A percentile compares a stretch with the other conserved stretches of the same genome.
Conservation (phyloP, 2,797 vertebrate genomes). For the Parambassis ranga region DNA sequence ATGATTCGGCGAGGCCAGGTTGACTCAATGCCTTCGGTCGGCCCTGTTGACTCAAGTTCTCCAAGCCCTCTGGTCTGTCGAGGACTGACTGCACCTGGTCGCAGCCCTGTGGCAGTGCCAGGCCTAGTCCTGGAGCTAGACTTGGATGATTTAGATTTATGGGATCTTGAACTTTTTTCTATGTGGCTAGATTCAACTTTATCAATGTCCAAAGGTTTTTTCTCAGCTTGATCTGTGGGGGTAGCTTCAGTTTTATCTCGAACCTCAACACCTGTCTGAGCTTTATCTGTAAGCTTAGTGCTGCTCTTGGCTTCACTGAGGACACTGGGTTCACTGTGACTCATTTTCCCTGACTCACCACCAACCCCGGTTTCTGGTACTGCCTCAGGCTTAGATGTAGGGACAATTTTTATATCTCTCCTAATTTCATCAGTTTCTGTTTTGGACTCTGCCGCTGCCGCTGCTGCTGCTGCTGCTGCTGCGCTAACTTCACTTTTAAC, state of each 20-base stretch:
- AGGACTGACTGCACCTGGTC: conserved; percentile 61
- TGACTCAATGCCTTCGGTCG: conserved; percentile 75
- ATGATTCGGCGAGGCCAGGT: conserved; percentile 84
- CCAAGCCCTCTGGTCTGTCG: conserved; percentile 41
- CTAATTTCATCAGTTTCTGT: conserved; percentile 28
- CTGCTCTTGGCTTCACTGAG: conserved; percentile 15
- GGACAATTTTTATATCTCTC: conserved; percentile 8
- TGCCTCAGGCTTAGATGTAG: conserved; percentile 13
- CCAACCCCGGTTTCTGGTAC: neutral
- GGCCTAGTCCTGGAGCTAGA: conserved; percentile 66
- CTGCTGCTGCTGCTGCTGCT: too few species aligned
- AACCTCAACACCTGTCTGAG: neutral
- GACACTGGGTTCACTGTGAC: neutral
- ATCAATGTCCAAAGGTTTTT: conserved; percentile 22
- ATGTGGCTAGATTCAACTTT: conserved; percentile 17
- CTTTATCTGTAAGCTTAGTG: conserved; percentile 10
- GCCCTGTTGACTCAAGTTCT: conserved; percentile 56
- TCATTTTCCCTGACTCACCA: neutral
- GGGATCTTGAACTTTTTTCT: conserved; percentile 54
- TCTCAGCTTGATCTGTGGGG: conserved; percentile 24
- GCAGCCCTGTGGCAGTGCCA: conserved; percentile 73
- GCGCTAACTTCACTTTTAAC: too few species aligned
- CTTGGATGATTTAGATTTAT: conserved; percentile 70
- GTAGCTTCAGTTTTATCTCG: conserved; percentile 10
- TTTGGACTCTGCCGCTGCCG: conserved; percentile 14